Percentiles rank a stretch among this genome's conserved stretches.
Conservation (phyloP, 1,140 invertebrate species). For the Bombus ignitus region DNA sequence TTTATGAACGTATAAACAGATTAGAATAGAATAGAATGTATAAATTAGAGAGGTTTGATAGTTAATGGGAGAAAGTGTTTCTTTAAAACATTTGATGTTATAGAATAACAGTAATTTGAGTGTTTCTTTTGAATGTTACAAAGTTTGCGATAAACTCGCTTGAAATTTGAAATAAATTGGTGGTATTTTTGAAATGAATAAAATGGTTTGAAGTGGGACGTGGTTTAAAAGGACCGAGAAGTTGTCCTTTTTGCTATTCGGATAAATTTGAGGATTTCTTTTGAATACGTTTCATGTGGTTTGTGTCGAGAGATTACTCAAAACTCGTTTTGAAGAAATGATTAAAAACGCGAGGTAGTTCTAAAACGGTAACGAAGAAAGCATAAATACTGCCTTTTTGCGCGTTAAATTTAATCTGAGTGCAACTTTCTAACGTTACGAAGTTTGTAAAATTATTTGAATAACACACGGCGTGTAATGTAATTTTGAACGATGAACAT, state of each 20-base stretch:
- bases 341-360: neutral
- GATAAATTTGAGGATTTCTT: too few species aligned
- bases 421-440: neutral
- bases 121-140: neutral
- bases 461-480: neutral
- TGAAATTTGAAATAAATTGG: neutral
- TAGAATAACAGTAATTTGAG: neutral
- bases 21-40: too few species aligned
- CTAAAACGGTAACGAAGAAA: neutral
- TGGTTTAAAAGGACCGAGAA: too few species aligned
- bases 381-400: neutral
- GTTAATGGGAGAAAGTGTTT: too few species aligned
- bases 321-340: neutral
- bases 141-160: neutral
- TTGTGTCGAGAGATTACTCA: neutral
- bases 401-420: neutral
- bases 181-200: neutral
- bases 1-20: too few species aligned
- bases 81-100: neutral
- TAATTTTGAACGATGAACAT: slow-evolving; percentile 11
- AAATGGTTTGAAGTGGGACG: too few species aligned
- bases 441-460: neutral
- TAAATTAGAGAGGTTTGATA: too few species aligned
- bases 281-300: too few species aligned
- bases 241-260: too few species aligned